Percentiles rank a stretch among this genome's conserved stretches.
phyloP scores from a whole-genome alignment of 2,888 invertebrate species.

The Caenorhabditis sp. region DNA sequence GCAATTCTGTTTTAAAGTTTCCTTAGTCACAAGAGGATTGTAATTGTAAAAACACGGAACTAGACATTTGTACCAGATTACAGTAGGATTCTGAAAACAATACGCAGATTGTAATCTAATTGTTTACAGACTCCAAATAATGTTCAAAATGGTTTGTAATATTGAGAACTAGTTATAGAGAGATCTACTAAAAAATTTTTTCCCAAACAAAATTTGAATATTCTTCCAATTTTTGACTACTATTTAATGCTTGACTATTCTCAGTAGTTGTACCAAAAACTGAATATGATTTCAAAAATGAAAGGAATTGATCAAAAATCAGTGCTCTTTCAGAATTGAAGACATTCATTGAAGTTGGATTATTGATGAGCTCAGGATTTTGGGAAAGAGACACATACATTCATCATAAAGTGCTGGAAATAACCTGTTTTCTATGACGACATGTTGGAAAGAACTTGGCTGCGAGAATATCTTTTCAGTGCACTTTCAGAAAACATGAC shows the following conservation, averaged over 20 bases:
- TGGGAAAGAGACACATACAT: neutral
- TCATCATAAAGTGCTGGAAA: slow-evolving; percentile 5
- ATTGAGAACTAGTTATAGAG: slow-evolving; percentile 28
- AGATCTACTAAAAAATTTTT: slow-evolving; percentile 29
- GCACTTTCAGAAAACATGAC: neutral
- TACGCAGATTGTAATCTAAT: neutral
- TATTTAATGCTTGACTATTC: too few relatives aligned
- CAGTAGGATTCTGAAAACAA: neutral
- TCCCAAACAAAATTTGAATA: too few relatives aligned
- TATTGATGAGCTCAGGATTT: neutral
- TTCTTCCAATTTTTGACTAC: too few relatives aligned
- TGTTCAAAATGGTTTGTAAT: slow-evolving; percentile 12
- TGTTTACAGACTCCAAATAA: neutral
- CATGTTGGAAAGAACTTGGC: neutral
- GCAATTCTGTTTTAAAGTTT: too few relatives aligned
- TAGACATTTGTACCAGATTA: neutral
- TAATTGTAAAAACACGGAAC: too few relatives aligned
- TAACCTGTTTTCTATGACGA: slow-evolving; percentile 22
- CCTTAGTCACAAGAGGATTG: too few relatives aligned
- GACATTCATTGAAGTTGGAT: neutral
- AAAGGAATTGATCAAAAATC: slow-evolving; percentile 17
- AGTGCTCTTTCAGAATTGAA: slow-evolving; percentile 4
- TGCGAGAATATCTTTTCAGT: neutral
- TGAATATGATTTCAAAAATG: too few relatives aligned
- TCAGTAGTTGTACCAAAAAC: too few relatives aligned